phyloP scores from a whole-genome alignment of 2,797 vertebrate species.

The Chelidonichthys spinosus region DNA sequence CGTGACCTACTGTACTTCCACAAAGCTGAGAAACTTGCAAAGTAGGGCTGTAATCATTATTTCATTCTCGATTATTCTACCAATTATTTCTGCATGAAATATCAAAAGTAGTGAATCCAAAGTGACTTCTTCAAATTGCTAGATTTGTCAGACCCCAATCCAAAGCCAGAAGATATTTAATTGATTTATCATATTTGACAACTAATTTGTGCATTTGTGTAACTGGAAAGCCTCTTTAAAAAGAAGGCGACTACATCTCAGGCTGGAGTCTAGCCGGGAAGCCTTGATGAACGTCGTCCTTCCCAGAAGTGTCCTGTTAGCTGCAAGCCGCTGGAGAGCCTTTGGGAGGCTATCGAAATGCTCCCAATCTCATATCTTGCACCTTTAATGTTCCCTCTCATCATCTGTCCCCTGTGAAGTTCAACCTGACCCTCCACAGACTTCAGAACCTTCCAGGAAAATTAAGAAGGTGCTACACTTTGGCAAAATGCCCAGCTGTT shows the following conservation, averaged over 20 bases:
- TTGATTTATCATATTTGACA: background rate
- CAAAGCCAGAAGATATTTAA: background rate
- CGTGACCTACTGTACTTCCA: background rate
- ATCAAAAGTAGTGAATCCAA: too few species aligned
- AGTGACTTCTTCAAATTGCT: too few species aligned
- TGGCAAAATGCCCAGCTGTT: constrained; percentile 8
- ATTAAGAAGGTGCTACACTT: constrained; percentile 4
- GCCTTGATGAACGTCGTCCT: background rate
- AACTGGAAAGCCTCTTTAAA: too few species aligned
- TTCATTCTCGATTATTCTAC: background rate
- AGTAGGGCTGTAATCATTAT: background rate
- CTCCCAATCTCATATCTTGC: too few species aligned
- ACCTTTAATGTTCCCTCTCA: constrained; percentile 10
- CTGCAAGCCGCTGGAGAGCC: too few species aligned
- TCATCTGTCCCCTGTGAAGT: constrained; percentile 29
- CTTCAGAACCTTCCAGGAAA: background rate
- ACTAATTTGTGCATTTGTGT: too few species aligned
- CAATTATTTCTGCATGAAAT: too few species aligned
- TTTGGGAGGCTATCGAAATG: too few species aligned
- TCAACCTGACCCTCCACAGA: background rate
- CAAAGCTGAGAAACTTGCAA: constrained; percentile 1
- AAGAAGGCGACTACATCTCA: background rate
- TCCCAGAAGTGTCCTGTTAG: background rate
- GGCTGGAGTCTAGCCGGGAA: background rate
- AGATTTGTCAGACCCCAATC: background rate